A percentile compares a stretch with the other conserved stretches of the same genome.
Conservation (phyloP, 1,140 invertebrate genomes). For the Magallana angulata region DNA sequence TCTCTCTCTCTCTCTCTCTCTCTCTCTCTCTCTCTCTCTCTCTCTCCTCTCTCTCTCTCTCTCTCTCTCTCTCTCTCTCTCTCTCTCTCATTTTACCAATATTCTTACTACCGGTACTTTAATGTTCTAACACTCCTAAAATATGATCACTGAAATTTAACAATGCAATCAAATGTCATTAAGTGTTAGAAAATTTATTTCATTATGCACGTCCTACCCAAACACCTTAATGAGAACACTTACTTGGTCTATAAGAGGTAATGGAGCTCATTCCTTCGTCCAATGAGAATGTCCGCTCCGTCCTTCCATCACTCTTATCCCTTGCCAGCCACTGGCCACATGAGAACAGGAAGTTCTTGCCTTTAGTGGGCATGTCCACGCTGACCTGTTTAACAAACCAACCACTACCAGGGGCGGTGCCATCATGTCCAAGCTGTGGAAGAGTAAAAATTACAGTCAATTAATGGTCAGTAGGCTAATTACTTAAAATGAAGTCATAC, state of each 20-base stretch:
- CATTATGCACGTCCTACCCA: background rate
- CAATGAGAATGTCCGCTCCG: slow-evolving; percentile 71
- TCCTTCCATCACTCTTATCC: slow-evolving; percentile 77
- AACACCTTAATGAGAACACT: slow-evolving; percentile 46
- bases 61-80: too few relatives aligned
- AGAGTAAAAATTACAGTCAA: too few relatives aligned
- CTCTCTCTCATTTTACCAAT: too few relatives aligned
- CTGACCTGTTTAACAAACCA: slow-evolving; percentile 79
- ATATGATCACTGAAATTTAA: too few relatives aligned
- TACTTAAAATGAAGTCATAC: too few relatives aligned
- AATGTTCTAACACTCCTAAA: too few relatives aligned
- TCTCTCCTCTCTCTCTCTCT: too few relatives aligned
- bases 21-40: too few relatives aligned
- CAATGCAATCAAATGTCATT: too few relatives aligned
- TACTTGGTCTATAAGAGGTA: slow-evolving; percentile 77
- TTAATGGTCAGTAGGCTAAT: too few relatives aligned
- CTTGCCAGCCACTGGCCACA: slow-evolving; percentile 78
- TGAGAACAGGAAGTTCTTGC: slow-evolving; percentile 76
- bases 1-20: too few relatives aligned
- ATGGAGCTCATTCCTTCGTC: slow-evolving; percentile 76
- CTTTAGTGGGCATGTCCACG: slow-evolving; percentile 78
- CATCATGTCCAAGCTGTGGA: slow-evolving; percentile 76
- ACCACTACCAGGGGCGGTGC: slow-evolving; percentile 72
- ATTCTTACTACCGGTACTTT: too few relatives aligned
- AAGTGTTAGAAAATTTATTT: background rate